These are phyloP conservation scores for Collichthys lucidus DNA, from an alignment of 2,113 vertebrate species.

Conservation along the genomic window DNA sequence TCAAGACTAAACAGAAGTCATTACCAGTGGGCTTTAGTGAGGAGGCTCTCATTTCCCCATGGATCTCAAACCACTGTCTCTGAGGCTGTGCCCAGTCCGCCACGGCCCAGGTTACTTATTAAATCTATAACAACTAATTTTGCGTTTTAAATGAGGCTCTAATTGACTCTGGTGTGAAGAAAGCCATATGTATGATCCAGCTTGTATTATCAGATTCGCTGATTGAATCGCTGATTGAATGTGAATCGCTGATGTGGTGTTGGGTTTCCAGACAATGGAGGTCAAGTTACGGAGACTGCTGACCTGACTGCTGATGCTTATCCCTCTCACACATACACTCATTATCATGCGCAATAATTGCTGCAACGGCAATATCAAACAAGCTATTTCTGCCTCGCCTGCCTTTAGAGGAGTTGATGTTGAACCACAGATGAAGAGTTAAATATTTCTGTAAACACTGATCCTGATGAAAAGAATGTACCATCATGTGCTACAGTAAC, in stretches of 20 bases:
- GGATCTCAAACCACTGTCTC: conserved; percentile 59
- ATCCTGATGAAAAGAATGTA: conserved; percentile 3
- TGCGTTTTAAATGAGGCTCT: conserved; percentile 81
- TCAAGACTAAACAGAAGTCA: conserved; percentile 85
- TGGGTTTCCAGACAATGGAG: conserved; percentile 57
- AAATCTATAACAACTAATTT: conserved; percentile 83
- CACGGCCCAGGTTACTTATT: conserved; percentile 76
- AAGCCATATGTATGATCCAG: conserved; percentile 62
- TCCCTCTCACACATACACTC: conserved; percentile 11
- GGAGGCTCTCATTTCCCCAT: conserved; percentile 74
- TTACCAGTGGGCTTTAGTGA: conserved; percentile 78
- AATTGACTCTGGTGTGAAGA: conserved; percentile 79
- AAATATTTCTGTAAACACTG: conserved; percentile 29
- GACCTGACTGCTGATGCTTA: conserved; percentile 36
- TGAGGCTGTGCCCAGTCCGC: conserved; percentile 52
- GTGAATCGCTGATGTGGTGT: conserved; percentile 50
- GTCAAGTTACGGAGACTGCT: conserved; percentile 5
- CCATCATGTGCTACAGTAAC: not conserved
- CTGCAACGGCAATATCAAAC: not conserved
- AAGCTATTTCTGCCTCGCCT: not conserved
- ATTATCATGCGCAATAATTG: conserved; percentile 46
- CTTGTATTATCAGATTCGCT: conserved; percentile 60
- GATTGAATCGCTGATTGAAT: conserved; percentile 61
- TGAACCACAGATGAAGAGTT: conserved; percentile 5
- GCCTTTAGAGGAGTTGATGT: not conserved